Evolutionary conservation across 2,113 vertebrate species (phyloP).

Genomic region (Prietella phreatophila): DNA sequence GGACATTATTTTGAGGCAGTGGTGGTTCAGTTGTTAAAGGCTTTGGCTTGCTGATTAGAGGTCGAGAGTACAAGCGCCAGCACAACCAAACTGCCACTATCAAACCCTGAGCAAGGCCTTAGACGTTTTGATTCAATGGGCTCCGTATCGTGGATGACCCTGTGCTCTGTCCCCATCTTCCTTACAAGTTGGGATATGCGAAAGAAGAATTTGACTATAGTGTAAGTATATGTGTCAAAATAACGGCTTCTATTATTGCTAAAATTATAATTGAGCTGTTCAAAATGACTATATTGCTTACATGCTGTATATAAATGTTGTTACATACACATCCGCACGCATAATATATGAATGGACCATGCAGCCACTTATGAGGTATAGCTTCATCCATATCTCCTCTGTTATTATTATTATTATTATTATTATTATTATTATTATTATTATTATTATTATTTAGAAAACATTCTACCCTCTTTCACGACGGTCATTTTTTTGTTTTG

Average conservation of each 20-base stretch:
- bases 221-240: neutral
- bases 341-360: neutral
- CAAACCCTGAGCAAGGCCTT: neutral
- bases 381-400: neutral
- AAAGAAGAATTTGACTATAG: neutral
- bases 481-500: constrained; percentile 48
- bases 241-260: neutral
- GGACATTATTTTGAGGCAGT: neutral
- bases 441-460: too few relatives aligned
- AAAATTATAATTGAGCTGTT: neutral
- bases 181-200: neutral
- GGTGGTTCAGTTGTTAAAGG: neutral
- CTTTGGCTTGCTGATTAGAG: neutral
- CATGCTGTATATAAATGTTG: neutral
- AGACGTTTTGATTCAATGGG: neutral
- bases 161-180: neutral
- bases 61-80: neutral
- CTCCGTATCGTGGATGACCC: neutral
- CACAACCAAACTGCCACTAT: neutral
- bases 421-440: too few relatives aligned
- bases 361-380: neutral
- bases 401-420: too few relatives aligned
- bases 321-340: neutral
- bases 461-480: neutral
- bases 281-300: neutral